These are phyloP conservation scores for Emys orbicularis DNA, from an alignment of 2,797 vertebrate genomes.

Conservation along the genomic window DNA sequence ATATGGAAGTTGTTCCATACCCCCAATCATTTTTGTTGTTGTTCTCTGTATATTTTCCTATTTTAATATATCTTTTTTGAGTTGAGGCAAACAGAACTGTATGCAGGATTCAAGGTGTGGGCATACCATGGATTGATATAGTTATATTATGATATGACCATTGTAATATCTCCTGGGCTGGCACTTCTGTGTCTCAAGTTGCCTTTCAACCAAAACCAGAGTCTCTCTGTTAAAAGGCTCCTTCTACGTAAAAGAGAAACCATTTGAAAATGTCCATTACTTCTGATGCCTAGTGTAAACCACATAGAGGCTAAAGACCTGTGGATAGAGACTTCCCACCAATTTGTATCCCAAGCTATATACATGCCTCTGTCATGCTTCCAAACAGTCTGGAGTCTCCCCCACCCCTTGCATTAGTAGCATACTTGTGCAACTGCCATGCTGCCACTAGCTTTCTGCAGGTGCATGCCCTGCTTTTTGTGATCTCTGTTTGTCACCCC, in stretches of 20 bases:
- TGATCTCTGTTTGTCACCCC: neutral
- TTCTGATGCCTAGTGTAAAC: neutral
- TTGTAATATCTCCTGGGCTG: neutral
- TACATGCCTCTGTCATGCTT: neutral
- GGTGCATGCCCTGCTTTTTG: neutral
- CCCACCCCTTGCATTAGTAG: neutral
- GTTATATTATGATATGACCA: neutral
- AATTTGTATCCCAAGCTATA: neutral
- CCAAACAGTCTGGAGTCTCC: neutral
- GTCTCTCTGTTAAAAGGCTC: neutral
- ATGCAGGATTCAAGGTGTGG: neutral
- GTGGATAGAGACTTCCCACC: neutral
- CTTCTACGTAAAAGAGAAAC: neutral
- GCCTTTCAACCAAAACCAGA: neutral
- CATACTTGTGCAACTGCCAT: neutral
- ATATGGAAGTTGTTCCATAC: neutral
- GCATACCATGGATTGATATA: neutral
- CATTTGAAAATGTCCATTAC: neutral
- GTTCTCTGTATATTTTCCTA: neutral
- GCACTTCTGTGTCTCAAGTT: neutral
- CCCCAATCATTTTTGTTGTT: neutral
- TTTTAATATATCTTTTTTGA: neutral
- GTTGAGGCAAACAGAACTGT: neutral
- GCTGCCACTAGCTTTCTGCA: neutral
- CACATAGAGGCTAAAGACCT: neutral